Percentiles rank a stretch among this genome's conserved stretches.
These are phyloP conservation scores for Cepaea hortensis DNA, from an alignment of 2,888 invertebrate species.

Conservation along the genomic window DNA sequence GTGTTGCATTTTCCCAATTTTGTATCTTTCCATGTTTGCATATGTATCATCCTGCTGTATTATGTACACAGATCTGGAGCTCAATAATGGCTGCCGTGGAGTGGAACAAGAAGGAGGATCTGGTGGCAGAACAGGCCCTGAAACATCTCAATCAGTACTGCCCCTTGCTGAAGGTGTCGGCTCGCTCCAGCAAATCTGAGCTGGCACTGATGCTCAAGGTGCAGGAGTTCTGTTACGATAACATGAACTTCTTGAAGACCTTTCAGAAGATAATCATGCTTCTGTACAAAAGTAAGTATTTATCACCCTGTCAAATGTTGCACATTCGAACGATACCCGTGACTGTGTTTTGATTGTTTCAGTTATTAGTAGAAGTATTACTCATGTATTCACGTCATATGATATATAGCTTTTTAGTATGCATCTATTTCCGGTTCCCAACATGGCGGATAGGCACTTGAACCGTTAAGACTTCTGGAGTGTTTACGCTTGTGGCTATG, in stretches of 20 bases:
- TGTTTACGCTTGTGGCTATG: too few species aligned
- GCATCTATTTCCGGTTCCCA: too few species aligned
- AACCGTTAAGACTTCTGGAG: too few species aligned
- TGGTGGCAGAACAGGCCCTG: conserved; percentile 93
- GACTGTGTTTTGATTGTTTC: too few species aligned
- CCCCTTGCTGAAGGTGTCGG: conserved; percentile 89
- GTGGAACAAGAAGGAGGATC: conserved; percentile 98
- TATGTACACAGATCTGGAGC: conserved; percentile 86
- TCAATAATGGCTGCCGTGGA: conserved; percentile 96
- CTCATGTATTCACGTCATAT: too few species aligned
- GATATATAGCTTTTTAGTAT: too few species aligned
- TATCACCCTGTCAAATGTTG: too few species aligned
- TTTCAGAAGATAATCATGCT: conserved; percentile 97
- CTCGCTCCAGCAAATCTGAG: conserved; percentile 90
- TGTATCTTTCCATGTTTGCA: not conserved
- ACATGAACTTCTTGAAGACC: conserved; percentile 99
- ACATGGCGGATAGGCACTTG: too few species aligned
- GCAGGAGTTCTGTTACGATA: conserved; percentile 98
- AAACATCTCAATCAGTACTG: conserved; percentile 85
- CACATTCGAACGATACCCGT: too few species aligned
- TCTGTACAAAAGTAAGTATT: conserved; percentile 89
- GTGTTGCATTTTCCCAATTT: too few species aligned
- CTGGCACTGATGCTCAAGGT: conserved; percentile 91
- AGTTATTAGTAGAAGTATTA: too few species aligned
- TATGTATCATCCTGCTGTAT: not conserved